A percentile compares a stretch with the other conserved stretches of the same genome.
phyloP scores from a whole-genome alignment of 1,140 invertebrate genomes.

The Xylocopa sonorina region DNA sequence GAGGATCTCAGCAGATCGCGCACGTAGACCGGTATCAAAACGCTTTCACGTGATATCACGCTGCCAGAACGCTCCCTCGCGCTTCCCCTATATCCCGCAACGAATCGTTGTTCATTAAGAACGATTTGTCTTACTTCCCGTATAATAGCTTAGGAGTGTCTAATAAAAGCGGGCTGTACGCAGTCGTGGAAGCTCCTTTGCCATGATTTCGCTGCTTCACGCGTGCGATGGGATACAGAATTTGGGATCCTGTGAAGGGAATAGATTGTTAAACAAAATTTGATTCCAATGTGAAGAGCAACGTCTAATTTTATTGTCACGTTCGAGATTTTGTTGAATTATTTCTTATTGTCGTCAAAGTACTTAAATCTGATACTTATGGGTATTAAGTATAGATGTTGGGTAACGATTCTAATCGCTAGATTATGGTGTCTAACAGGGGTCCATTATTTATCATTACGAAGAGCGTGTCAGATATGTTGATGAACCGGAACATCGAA shows the following conservation, averaged over 20 bases:
- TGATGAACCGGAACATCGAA: not conserved
- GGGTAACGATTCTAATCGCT: no score
- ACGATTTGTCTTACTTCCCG: constrained; percentile 60
- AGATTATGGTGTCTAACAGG: not conserved
- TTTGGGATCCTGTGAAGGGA: not conserved
- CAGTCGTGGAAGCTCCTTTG: not conserved
- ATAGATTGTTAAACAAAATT: no score
- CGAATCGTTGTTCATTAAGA: constrained; percentile 67
- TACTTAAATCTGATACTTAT: not conserved
- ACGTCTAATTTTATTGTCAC: no score
- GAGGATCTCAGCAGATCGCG: not conserved
- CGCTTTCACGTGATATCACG: not conserved
- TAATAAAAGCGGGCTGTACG: constrained; percentile 52
- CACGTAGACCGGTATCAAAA: not conserved
- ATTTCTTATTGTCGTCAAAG: not conserved
- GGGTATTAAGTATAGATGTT: no score
- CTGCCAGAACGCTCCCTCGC: no score
- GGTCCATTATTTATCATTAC: not conserved
- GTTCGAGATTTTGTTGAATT: no score
- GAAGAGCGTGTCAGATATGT: not conserved
- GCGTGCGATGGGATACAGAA: not conserved
- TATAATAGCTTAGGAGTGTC: constrained; percentile 39
- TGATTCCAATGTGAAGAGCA: no score
- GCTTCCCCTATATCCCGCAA: constrained; percentile 28
- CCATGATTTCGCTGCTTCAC: constrained; percentile 24